Conservation (phyloP, 2,113 vertebrate genomes). For the Ceyx margarethae region DNA sequence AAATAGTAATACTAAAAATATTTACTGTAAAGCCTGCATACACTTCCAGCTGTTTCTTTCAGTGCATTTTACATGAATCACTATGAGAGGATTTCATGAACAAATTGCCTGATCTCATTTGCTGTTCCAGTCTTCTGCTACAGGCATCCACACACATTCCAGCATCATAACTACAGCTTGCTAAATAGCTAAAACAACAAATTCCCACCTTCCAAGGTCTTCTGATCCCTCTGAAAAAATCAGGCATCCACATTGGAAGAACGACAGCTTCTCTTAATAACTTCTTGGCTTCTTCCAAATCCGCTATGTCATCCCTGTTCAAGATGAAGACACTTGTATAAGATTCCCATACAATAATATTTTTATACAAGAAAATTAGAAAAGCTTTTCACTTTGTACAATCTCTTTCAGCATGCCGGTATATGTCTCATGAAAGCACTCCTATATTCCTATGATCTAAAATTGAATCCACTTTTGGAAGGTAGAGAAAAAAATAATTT, state of each 20-base stretch:
- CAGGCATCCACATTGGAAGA: conserved; percentile 87
- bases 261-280: conserved; percentile 83
- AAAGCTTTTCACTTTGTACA: neutral
- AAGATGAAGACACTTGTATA: conserved; percentile 17
- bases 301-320: conserved; percentile 82
- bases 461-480: conserved; percentile 29
- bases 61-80: neutral
- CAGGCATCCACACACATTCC: neutral
- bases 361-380: neutral
- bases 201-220: conserved; percentile 83
- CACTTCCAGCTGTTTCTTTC: neutral
- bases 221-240: conserved; percentile 86
- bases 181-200: neutral
- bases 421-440: conserved; percentile 3
- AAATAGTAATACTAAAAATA: neutral
- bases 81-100: neutral
- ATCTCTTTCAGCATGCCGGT: neutral
- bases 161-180: neutral
- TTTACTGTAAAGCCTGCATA: neutral
- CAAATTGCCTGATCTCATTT: neutral
- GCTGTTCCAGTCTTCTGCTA: neutral
- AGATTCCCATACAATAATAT: neutral
- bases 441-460: conserved; percentile 15
- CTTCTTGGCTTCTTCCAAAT: conserved; percentile 85
- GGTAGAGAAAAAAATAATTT: neutral